Conservation (phyloP, 2,888 invertebrate genomes). For the Pollenia amentaria region DNA sequence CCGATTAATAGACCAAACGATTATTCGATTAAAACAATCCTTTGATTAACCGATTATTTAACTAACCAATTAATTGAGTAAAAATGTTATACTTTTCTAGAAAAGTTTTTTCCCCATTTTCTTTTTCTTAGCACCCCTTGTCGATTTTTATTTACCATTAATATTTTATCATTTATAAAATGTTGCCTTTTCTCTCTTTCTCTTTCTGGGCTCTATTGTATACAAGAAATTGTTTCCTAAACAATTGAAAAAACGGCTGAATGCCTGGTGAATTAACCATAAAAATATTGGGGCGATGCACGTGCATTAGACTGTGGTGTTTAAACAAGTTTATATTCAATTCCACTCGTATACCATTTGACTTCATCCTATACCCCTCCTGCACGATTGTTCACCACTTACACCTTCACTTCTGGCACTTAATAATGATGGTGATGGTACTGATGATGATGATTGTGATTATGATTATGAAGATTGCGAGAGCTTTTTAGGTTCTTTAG, state of each 20-base stretch:
- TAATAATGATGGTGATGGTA: neutral
- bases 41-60: no score
- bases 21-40: no score
- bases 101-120: no score
- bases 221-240: constrained; percentile 11
- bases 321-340: constrained; percentile 35
- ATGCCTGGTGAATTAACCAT: constrained; percentile 37
- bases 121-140: no score
- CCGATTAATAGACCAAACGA: no score
- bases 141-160: no score
- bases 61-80: no score
- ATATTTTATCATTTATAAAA: no score
- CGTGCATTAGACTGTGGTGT: constrained; percentile 54
- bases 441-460: neutral
- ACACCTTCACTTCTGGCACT: neutral
- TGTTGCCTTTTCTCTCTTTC: neutral
- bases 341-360: neutral
- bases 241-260: constrained; percentile 30
- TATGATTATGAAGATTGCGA: constrained; percentile 17
- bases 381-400: neutral
- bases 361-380: neutral
- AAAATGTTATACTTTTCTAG: no score
- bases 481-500: constrained; percentile 25
- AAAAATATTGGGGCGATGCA: constrained; percentile 42
- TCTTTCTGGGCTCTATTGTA: neutral